Evolutionary conservation across 2,113 vertebrate species (phyloP).

Genomic region (Sander vitreus): DNA sequence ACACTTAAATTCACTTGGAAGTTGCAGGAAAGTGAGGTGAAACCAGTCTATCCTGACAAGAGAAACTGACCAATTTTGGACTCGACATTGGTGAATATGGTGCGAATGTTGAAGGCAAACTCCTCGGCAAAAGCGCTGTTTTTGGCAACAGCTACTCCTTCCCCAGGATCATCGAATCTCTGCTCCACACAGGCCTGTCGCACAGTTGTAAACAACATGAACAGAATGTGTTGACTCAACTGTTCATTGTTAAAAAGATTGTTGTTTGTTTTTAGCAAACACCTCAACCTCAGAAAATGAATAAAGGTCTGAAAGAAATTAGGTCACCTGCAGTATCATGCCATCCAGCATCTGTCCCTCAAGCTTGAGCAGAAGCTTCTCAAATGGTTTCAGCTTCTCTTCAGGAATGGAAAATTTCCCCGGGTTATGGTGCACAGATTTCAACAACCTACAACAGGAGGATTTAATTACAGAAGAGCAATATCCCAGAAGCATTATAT

Average conservation of each 20-base stretch:
- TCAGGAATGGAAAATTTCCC: conserved; percentile 96
- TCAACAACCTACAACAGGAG: conserved; percentile 87
- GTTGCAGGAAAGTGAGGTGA: neutral
- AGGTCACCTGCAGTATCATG: conserved; percentile 94
- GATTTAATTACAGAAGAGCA: neutral
- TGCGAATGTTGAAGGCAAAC: conserved; percentile 92
- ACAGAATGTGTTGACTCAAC: neutral
- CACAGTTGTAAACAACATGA: conserved; percentile 13
- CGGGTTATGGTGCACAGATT: conserved; percentile 98
- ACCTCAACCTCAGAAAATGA: neutral
- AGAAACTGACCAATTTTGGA: conserved; percentile 90
- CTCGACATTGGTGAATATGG: conserved; percentile 93
- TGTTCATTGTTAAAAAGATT: neutral
- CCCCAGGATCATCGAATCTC: conserved; percentile 92
- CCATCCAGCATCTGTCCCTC: conserved; percentile 96
- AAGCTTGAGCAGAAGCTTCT: conserved; percentile 95
- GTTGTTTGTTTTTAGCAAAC: too few relatives aligned
- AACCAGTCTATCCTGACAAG: neutral
- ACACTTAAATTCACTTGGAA: neutral
- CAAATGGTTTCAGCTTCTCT: conserved; percentile 97
- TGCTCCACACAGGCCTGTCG: conserved; percentile 95
- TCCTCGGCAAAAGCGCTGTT: conserved; percentile 96
- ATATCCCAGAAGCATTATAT: too few relatives aligned
- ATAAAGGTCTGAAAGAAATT: neutral
- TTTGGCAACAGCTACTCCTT: conserved; percentile 92